A percentile compares a stretch with the other conserved stretches of the same genome.
These are phyloP conservation scores for Echinometra lucunter DNA, from an alignment of 53 echinoderm and acorn worm genomes.

Conservation along the genomic window DNA sequence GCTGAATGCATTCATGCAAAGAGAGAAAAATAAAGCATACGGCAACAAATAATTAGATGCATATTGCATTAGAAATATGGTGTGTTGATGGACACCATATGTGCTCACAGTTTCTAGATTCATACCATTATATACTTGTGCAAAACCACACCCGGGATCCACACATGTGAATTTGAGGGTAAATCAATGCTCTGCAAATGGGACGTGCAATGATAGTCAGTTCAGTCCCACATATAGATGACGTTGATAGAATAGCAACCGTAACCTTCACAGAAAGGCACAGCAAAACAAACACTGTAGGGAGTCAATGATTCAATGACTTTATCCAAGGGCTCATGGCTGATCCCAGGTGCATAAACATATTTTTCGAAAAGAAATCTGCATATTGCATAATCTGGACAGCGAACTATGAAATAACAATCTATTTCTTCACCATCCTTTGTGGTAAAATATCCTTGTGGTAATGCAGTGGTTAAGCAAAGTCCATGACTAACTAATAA, in stretches of 20 bases:
- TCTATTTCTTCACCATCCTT: not conserved
- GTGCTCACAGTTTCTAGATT: not conserved
- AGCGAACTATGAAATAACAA: not conserved
- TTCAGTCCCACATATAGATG: constrained; percentile 19
- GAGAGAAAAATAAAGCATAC: not conserved
- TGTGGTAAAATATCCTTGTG: not conserved
- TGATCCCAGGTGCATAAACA: not conserved
- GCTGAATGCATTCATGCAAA: not conserved
- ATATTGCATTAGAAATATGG: not conserved
- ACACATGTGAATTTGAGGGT: not conserved
- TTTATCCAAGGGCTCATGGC: not conserved
- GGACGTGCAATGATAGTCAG: not conserved
- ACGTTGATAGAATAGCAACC: not conserved
- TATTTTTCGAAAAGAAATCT: not conserved
- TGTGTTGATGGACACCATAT: not conserved
- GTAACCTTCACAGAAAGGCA: constrained; percentile 24
- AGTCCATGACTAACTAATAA: not conserved
- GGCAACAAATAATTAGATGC: not conserved
- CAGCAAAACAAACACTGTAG: not conserved
- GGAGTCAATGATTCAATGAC: constrained; percentile 42
- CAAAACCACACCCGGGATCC: not conserved
- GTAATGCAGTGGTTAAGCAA: not conserved
- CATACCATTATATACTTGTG: not conserved
- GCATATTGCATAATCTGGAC: not conserved
- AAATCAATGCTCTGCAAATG: constrained; percentile 14